Evolutionary conservation across 2,113 vertebrate genomes (phyloP).

Genomic region (Syrmaticus mikado): DNA sequence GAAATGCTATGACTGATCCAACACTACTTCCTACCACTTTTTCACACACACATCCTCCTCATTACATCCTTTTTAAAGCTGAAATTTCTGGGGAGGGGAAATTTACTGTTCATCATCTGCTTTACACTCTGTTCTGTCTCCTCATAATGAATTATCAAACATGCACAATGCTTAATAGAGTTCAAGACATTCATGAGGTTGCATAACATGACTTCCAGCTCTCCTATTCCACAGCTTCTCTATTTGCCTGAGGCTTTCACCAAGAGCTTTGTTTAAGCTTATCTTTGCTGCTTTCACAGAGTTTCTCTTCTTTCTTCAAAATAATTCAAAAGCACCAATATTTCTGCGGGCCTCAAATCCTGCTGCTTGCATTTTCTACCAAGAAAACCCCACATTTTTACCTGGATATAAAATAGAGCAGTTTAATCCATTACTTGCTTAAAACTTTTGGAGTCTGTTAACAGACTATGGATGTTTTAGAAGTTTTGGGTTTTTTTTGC

Average conservation of each 20-base stretch:
- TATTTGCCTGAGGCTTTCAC: background rate
- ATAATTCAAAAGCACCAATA: background rate
- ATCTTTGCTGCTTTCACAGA: background rate
- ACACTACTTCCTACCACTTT: background rate
- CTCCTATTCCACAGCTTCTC: background rate
- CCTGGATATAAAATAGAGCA: background rate
- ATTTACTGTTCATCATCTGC: background rate
- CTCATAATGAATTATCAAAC: background rate
- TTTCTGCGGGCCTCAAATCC: background rate
- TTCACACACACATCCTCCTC: background rate
- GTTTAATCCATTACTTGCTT: background rate
- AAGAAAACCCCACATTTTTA: background rate
- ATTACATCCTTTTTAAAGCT: background rate
- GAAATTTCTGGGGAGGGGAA: background rate
- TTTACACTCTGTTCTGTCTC: background rate
- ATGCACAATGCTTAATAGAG: background rate
- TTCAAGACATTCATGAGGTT: background rate
- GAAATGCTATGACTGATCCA: background rate
- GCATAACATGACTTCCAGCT: background rate
- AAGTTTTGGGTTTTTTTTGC: background rate
- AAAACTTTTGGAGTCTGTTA: too few species aligned
- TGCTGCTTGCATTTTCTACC: background rate
- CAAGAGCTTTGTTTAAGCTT: background rate
- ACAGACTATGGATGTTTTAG: background rate
- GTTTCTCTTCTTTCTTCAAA: background rate